phyloP scores from a whole-genome alignment of 1,140 invertebrate species.

The Holcopasites calliopsidis region DNA sequence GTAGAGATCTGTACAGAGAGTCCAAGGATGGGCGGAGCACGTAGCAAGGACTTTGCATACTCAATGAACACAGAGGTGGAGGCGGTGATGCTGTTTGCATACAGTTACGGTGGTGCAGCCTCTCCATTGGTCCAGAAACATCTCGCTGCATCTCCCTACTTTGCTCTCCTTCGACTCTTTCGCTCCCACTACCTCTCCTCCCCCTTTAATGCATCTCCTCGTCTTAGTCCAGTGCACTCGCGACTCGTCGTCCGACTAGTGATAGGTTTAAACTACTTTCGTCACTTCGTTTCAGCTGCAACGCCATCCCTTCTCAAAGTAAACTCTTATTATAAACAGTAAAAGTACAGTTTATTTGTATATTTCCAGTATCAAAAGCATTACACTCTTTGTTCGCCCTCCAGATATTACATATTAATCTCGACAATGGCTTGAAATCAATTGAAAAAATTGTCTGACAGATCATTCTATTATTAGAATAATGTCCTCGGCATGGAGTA shows the following conservation, averaged over 20 bases:
- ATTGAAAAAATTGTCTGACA: too few species aligned
- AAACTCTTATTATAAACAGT: background rate
- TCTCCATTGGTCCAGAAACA: conserved; percentile 77
- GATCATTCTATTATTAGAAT: too few species aligned
- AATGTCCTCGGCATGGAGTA: too few species aligned
- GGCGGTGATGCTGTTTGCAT: conserved; percentile 78
- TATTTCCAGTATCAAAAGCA: too few species aligned
- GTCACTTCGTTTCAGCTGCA: too few species aligned
- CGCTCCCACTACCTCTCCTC: conserved; percentile 48
- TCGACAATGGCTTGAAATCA: too few species aligned
- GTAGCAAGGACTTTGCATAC: conserved; percentile 77
- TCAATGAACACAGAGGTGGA: conserved; percentile 74
- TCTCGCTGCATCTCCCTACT: conserved; percentile 66
- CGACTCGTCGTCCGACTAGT: conserved; percentile 39
- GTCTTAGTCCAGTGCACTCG: conserved; percentile 52
- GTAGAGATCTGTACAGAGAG: conserved; percentile 51
- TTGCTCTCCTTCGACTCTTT: conserved; percentile 47
- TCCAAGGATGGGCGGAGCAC: conserved; percentile 73
- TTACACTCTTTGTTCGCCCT: too few species aligned
- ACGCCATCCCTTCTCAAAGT: background rate
- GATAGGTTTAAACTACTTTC: conserved; percentile 32
- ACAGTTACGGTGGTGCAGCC: conserved; percentile 70
- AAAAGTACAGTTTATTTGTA: too few species aligned
- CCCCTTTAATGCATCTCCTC: conserved; percentile 49
- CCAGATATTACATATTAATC: too few species aligned